Base-by-base conservation (phyloP, 1,140 invertebrate species). In the Ridgeia piscesae region DNA sequence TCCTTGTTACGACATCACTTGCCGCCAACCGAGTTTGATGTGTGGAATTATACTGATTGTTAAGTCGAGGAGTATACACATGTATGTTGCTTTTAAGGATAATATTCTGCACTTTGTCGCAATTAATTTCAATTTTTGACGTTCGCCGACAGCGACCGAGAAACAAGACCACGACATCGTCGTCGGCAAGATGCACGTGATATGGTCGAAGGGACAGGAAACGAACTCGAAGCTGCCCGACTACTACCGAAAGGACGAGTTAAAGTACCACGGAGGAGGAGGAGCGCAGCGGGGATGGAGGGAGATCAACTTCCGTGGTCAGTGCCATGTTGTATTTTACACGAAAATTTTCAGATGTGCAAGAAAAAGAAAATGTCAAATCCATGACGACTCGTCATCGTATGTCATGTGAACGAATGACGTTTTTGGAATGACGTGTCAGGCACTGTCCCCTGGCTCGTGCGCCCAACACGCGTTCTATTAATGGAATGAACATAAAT, bases 131-230 rank as follows among this genome's bases (percentile, higher is more conserved):
- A 11, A 42, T 21, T 77, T 9, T 6, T 27, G 11, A 31, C 27
- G 11, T 77, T 0, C 58, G 27, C 58, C 27, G 58, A 77, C 94
- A 97, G 97, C 97, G 0, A 96, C 96, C 92, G 98, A 99, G 93
- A 97, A 97, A 0, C 97, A 98, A 0, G 98, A 99, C 96, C 98
- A 99, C 94, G 97, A 97, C 0, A 97, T 99, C 89, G 97, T 97
- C 89, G 97, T 98, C 94, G 97, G 97, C 89, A 94, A 97, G 21
- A 99, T 99, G 97, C 98, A 99, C 94, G 97, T 99, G 0, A 99
- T 99, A 94, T 99, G 98, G 98, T 98, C 99, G 0, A 97, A 97
- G 94, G 98, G 98, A 1, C 98, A 98, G 94, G 97, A 98, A 95
- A 96, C 96, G 0, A 97, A 97, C 27, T 96, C 97, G 33, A 95